Evolutionary conservation across 2,113 vertebrate species (phyloP), one percentile per base, ranked within the genome.

Genomic region (Phyllopteryx taeniolatus): DNA sequence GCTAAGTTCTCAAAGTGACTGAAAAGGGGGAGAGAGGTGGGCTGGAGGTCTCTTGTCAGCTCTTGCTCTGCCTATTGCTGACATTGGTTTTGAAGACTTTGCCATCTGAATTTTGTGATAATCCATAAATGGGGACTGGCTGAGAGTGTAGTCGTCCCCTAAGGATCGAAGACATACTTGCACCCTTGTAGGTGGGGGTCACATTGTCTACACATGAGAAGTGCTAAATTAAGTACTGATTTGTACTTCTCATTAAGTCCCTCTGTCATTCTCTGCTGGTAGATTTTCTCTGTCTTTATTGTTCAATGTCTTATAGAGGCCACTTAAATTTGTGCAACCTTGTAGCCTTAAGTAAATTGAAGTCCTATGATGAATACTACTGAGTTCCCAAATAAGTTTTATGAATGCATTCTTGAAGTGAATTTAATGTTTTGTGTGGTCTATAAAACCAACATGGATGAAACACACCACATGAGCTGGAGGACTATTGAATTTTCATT

Each of bases 1-100:
- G 68, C 79, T 76, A 85, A 85, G 81, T 90, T 87, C 87, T 87
- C 89, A 88, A 90, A 91, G 86, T 88, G 86, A 86, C 80, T 89
- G 68, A 67, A 79, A 71, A 3, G 42, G 73, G 49, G 49, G 72
- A 75, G 63, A 10, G 49, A 27, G 33, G 49, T 7, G 10, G 62
- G 78, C 61, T 66, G 3, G 73, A 43, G n/a, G 72, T 80, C 77
- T 83, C 83, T 86, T 89, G 87, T 88, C 89, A 89, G 88, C 86
- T 83, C 72, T 86, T 86, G 88, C 86, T 86, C 74, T 79, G 78
- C 82, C 81, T 83, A 85, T 84, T 78, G 80, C 72, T 86, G 80
- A 87, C 85, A 78, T 63, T 73, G 81, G 83, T 76, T 87, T 91
- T 87, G 84, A 88, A 91, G 86, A 88, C 88, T 87, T 76, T 19